Evolutionary conservation across 2,113 vertebrate species (phyloP), one percentile per base, ranked within the genome.

Genomic region (Brachyhypopomus occidentalis): DNA sequence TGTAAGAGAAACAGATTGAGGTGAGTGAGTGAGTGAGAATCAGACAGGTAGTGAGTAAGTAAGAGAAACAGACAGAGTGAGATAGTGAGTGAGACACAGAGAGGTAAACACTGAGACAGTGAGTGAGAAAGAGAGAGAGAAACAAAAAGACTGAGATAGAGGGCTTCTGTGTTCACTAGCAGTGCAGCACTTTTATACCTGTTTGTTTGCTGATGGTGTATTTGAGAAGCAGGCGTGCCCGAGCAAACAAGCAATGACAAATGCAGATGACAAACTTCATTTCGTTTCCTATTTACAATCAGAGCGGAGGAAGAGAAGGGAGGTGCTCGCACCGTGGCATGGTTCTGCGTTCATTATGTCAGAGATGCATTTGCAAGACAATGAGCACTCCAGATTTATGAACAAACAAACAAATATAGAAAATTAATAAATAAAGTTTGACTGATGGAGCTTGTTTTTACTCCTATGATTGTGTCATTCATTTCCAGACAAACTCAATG

Each of bases 271-370:
- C 71, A 66, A 80, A 80, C 62, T 62, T 81, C 60, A 81, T 81
- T 81, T 67, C 66, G 45, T 75, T 41, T 62, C 79, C 41, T 67
- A 64, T 81, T 67, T 58, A 69, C 62, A 75, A 67, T 81, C 73
- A 66, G 48, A 67, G 36, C 38, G 45, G 64, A 20, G 64, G 34
- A 67, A 20, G 16, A 8, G 12, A 36, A 36, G n/a, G n/a, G n/a
- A n/a, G n/a, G 38, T 4, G 17, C 30, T 19, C 16, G 6, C 16
- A 20, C 34, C 2, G 63, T 27, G 2, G 8, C 9, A 6, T 60
- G n/a, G n/a, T 36, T 22, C 41, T 70, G 34, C 20, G 3, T 70
- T 70, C 66, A 70, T 70, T 70, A 70, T 41, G 34, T 70, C 20
- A 12, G 34, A 70, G 34, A 70, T 22, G 36, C 36, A 20, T n/a